Percentiles rank a stretch among this genome's conserved stretches.
Conservation (phyloP, 2,113 vertebrate genomes). For the Australoheros scitulus region DNA sequence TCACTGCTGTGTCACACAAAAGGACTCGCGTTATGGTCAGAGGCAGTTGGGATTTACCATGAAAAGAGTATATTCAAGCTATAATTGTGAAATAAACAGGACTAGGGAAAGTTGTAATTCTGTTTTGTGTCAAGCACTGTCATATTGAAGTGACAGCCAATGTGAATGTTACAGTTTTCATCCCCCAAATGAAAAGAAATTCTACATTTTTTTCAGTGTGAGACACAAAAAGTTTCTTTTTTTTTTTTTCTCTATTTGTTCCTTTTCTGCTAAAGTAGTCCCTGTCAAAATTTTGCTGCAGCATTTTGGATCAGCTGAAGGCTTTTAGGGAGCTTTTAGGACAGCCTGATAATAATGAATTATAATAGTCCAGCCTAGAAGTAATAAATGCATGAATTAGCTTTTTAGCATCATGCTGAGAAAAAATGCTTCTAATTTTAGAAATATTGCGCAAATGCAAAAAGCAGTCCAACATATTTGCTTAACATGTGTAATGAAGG, state of each 20-base stretch:
- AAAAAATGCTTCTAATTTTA: no score
- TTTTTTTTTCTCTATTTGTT: not conserved
- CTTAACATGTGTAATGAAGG: no score
- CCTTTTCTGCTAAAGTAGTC: not conserved
- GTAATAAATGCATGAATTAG: no score
- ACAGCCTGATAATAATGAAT: no score
- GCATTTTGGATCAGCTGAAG: no score
- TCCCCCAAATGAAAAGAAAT: not conserved
- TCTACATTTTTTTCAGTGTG: not conserved
- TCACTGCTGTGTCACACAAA: slow-evolving; percentile 63
- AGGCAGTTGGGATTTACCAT: slow-evolving; percentile 35
- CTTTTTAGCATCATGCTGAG: no score
- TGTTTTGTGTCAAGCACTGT: not conserved
- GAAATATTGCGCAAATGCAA: no score
- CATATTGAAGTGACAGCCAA: not conserved
- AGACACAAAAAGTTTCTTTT: not conserved
- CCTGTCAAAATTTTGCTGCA: no score
- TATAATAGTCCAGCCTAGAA: no score
- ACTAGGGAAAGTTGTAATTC: not conserved
- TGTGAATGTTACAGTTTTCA: not conserved
- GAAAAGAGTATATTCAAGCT: slow-evolving; percentile 24
- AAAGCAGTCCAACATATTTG: no score
- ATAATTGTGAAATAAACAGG: slow-evolving; percentile 19
- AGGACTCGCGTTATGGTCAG: slow-evolving; percentile 37
- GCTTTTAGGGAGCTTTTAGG: no score